Evolutionary conservation across 2,113 vertebrate genomes (phyloP).

Genomic region (Mustela nigripes): DNA sequence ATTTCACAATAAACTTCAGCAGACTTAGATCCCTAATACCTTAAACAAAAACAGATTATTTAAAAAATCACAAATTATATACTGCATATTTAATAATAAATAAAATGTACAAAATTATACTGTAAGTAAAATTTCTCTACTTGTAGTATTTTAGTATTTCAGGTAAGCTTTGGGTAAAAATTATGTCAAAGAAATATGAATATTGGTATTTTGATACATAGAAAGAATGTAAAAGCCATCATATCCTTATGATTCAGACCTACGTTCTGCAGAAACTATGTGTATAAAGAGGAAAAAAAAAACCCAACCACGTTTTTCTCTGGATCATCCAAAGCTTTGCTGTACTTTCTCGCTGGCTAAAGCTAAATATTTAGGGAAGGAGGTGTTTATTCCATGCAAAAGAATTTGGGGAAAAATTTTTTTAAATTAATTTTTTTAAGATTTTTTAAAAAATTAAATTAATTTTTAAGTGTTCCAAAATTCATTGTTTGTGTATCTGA

Average conservation of each 20-base stretch:
- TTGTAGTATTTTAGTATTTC: not conserved
- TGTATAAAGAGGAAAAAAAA: not conserved
- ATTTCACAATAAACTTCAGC: not conserved
- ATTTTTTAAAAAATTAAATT: not conserved
- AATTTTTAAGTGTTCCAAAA: too few relatives aligned
- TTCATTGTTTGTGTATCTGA: not conserved
- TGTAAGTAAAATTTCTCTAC: constrained; percentile 3
- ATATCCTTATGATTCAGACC: not conserved
- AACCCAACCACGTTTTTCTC: not conserved
- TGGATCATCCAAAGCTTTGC: not conserved
- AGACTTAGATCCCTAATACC: not conserved
- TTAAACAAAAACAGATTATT: not conserved
- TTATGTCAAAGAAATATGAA: not conserved
- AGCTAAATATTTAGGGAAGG: not conserved
- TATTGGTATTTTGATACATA: not conserved
- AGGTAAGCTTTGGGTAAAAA: not conserved
- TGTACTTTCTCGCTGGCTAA: not conserved
- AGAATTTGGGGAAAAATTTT: not conserved
- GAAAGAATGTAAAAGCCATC: not conserved
- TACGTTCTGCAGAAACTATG: not conserved
- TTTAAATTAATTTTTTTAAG: not conserved
- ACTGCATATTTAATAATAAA: constrained; percentile 15
- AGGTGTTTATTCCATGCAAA: not conserved
- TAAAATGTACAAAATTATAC: not conserved
- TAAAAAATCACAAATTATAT: not conserved